A percentile compares a stretch with the other conserved stretches of the same genome.
These are phyloP conservation scores for Tetrax tetrax DNA, from an alignment of 2,113 vertebrate species.

Conservation along the genomic window DNA sequence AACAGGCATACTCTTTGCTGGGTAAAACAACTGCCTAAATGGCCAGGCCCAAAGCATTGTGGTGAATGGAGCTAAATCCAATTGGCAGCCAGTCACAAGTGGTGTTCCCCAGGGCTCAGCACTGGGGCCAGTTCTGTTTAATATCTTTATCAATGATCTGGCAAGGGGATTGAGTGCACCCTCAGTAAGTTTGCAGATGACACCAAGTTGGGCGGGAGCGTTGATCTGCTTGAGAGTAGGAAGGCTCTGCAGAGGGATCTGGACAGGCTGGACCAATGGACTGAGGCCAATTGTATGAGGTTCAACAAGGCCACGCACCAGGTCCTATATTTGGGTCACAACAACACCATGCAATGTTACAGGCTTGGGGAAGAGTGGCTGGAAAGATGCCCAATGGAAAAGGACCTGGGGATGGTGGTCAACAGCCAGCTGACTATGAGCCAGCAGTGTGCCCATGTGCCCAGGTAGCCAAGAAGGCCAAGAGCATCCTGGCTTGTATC, in stretches of 20 bases:
- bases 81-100: accelerated
- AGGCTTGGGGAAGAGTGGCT: background rate
- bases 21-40: too few species aligned
- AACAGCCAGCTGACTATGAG: accelerated
- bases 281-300: background rate
- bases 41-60: background rate
- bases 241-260: background rate
- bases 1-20: accelerated
- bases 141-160: background rate
- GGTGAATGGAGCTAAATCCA: background rate
- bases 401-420: background rate
- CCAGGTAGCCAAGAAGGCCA: background rate
- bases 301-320: background rate
- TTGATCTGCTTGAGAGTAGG: background rate
- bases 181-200: background rate
- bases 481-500: background rate
- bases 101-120: background rate
- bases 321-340: background rate
- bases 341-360: background rate
- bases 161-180: accelerated
- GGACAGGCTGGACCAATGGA: background rate
- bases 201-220: background rate
- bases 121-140: too few species aligned
- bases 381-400: accelerated
- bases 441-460: background rate